Percentiles rank a stretch among this genome's conserved stretches.
Evolutionary conservation across 1,140 invertebrate species (phyloP).

Genomic region (Hylyphantes graminicola): DNA sequence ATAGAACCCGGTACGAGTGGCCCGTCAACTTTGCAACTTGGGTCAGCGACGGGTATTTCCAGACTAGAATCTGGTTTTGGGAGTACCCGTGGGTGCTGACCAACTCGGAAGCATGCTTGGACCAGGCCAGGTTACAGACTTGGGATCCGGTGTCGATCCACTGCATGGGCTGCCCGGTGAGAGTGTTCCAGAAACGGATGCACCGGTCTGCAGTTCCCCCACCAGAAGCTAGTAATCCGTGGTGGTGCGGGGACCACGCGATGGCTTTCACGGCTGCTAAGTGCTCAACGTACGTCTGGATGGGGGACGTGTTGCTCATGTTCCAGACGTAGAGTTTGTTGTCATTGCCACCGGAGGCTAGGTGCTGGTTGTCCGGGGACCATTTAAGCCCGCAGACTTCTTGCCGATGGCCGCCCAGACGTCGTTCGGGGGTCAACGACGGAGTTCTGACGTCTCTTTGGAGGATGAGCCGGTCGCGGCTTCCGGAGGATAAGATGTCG

Average conservation of each 20-base stretch:
- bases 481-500: slow-evolving; percentile 95
- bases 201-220: slow-evolving; percentile 98
- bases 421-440: slow-evolving; percentile 78
- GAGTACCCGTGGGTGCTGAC: slow-evolving; percentile 98
- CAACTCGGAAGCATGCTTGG: slow-evolving; percentile 96
- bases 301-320: slow-evolving; percentile 84
- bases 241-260: slow-evolving; percentile 99
- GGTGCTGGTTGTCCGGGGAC: slow-evolving; percentile 98
- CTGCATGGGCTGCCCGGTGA: slow-evolving; percentile 99
- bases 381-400: slow-evolving; percentile 99
- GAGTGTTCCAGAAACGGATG: slow-evolving; percentile 98
- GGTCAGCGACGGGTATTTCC: slow-evolving; percentile 98
- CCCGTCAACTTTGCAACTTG: slow-evolving; percentile 98
- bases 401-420: slow-evolving; percentile 92
- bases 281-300: slow-evolving; percentile 98
- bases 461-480: slow-evolving; percentile 91
- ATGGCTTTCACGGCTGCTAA: slow-evolving; percentile 99
- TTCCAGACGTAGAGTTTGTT: slow-evolving; percentile 99
- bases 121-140: slow-evolving; percentile 99
- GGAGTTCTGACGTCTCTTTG: slow-evolving; percentile 94
- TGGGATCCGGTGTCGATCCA: slow-evolving; percentile 98
- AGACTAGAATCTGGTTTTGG: slow-evolving; percentile 99
- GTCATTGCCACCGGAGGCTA: slow-evolving; percentile 99
- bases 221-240: slow-evolving; percentile 95
- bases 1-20: slow-evolving; percentile 96